Evolutionary conservation across 2,888 invertebrate genomes (phyloP).

Genomic region (Orthosia gracilis): DNA sequence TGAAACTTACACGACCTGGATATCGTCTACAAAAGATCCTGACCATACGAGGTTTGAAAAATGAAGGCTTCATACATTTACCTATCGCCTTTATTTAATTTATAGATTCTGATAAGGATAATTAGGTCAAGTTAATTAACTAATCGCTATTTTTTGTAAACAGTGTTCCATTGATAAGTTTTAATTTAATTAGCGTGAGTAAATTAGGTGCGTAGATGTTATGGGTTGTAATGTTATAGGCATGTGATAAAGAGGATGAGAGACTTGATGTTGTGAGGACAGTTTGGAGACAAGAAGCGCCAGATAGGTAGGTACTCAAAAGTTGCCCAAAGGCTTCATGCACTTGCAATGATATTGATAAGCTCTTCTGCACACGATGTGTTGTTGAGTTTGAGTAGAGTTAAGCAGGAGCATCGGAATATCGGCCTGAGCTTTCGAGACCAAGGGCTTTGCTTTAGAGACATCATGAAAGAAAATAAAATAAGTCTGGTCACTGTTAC

Average conservation of each 20-base stretch:
- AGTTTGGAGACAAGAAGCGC: not conserved
- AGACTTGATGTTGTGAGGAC: too few relatives aligned
- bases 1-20: slow-evolving; percentile 68
- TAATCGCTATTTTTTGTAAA: slow-evolving; percentile 40
- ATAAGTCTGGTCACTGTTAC: too few relatives aligned
- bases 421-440: too few relatives aligned
- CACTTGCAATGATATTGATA: too few relatives aligned
- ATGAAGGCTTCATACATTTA: slow-evolving; percentile 7
- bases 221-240: not conserved
- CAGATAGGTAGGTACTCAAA: too few relatives aligned
- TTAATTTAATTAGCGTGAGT: slow-evolving; percentile 14
- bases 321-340: too few relatives aligned
- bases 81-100: slow-evolving; percentile 5
- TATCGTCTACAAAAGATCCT: slow-evolving; percentile 52
- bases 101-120: slow-evolving; percentile 35
- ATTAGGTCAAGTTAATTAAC: slow-evolving; percentile 38
- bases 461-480: too few relatives aligned
- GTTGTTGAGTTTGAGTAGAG: too few relatives aligned
- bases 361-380: too few relatives aligned
- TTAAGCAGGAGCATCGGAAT: too few relatives aligned
- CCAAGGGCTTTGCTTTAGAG: too few relatives aligned
- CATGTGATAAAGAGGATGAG: not conserved
- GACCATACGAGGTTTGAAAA: too few relatives aligned
- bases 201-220: not conserved
- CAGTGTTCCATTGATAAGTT: slow-evolving; percentile 40